Conservation (phyloP, 35 echinoderm and acorn worm genomes). For the Strongylocentrotus purpuratus region DNA sequence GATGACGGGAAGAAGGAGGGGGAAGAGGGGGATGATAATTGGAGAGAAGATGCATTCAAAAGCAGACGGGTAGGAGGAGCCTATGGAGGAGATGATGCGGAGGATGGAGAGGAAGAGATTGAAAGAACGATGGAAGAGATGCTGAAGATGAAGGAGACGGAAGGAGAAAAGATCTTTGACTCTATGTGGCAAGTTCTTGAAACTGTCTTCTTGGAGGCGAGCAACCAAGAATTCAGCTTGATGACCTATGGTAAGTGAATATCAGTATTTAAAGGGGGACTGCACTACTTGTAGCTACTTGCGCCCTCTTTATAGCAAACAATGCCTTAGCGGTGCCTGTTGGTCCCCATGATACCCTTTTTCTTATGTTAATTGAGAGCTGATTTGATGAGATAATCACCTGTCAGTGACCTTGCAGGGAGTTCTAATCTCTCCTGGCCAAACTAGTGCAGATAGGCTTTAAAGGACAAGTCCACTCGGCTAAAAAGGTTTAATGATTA, state of each 20-base stretch:
- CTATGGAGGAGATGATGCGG: background rate
- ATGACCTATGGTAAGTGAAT: slow-evolving; percentile 17
- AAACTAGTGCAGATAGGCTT: too few species aligned
- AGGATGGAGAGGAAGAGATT: slow-evolving; percentile 30
- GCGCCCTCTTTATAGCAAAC: too few species aligned
- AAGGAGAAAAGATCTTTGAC: slow-evolving; percentile 48
- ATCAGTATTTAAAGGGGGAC: background rate
- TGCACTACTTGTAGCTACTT: too few species aligned
- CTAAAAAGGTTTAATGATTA: too few species aligned
- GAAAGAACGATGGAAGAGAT: background rate
- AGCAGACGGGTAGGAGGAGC: background rate
- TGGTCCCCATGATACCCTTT: too few species aligned
- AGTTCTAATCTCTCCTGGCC: too few species aligned
- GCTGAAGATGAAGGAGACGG: background rate
- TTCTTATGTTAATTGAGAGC: too few species aligned
- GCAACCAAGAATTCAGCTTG: background rate
- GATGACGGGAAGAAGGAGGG: background rate
- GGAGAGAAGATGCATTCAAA: background rate
- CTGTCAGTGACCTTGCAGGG: too few species aligned
- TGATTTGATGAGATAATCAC: too few species aligned
- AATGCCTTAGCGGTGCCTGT: too few species aligned
- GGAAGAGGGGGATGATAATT: background rate
- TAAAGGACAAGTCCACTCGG: too few species aligned
- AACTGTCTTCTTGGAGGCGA: background rate
- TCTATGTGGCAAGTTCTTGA: background rate